Conservation (phyloP, 2,888 invertebrate genomes). For the Perithous albicinctus region DNA sequence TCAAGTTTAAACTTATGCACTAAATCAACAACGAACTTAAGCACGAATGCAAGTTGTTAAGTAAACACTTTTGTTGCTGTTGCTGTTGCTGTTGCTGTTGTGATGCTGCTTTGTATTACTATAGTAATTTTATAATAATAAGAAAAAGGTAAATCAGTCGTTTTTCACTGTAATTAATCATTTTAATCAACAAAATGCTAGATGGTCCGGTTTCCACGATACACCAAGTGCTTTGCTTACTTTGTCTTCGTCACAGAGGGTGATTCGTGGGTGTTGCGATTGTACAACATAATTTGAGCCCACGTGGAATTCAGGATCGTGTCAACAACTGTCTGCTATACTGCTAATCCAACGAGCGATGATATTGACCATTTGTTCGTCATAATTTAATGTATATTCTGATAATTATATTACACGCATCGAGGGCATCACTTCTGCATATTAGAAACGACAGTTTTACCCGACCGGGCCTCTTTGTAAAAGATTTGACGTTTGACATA, state of each 20-base stretch:
- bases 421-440: too few relatives aligned
- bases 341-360: background rate
- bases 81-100: too few relatives aligned
- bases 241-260: background rate
- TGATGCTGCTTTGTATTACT: too few relatives aligned
- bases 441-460: background rate
- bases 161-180: background rate
- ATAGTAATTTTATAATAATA: background rate
- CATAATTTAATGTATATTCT: background rate
- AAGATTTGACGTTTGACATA: too few relatives aligned
- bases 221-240: background rate
- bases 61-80: too few relatives aligned
- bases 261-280: background rate
- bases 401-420: slow-evolving; percentile 4
- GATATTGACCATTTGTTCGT: background rate
- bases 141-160: background rate
- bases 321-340: background rate
- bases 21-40: too few relatives aligned
- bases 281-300: background rate
- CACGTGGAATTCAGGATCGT: background rate
- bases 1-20: too few relatives aligned
- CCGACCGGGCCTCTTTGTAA: too few relatives aligned
- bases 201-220: background rate
- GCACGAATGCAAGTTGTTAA: too few relatives aligned
- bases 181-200: background rate